Conservation (phyloP, 2,113 vertebrate species). For the Caranx ignobilis region DNA sequence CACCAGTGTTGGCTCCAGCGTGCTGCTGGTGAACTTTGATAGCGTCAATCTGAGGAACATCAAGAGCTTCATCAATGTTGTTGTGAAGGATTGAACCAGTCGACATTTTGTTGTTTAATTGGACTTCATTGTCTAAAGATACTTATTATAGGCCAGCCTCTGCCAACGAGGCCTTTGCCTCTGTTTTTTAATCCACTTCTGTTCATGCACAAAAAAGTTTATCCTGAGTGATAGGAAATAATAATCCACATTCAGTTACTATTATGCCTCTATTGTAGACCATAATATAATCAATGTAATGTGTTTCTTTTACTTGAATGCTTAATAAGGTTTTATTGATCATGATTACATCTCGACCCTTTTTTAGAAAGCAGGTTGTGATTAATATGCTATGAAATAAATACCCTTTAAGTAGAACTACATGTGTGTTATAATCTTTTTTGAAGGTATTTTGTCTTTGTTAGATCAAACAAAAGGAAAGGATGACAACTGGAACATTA, state of each 20-base stretch:
- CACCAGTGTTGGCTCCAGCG: slow-evolving; percentile 67
- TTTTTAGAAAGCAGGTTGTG: no score
- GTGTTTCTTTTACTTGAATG: background rate
- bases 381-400: no score
- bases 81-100: slow-evolving; percentile 48
- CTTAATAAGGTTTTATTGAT: background rate
- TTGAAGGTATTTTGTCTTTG: no score
- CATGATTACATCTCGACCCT: no score
- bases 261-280: background rate
- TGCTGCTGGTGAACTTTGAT: slow-evolving; percentile 91
- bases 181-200: background rate
- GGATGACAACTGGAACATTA: no score
- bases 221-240: background rate
- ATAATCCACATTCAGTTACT: background rate
- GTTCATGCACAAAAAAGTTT: background rate
- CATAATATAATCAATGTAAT: background rate
- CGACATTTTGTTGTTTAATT: background rate
- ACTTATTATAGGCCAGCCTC: background rate
- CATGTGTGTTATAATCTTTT: no score
- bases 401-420: no score
- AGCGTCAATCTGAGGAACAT: slow-evolving; percentile 88
- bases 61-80: slow-evolving; percentile 78
- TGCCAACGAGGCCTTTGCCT: no score
- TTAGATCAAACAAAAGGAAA: no score
- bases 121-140: background rate